Evolutionary conservation across 2,797 vertebrate species (phyloP), one percentile per base, ranked within the genome.

Genomic region (Crax fasciolata): DNA sequence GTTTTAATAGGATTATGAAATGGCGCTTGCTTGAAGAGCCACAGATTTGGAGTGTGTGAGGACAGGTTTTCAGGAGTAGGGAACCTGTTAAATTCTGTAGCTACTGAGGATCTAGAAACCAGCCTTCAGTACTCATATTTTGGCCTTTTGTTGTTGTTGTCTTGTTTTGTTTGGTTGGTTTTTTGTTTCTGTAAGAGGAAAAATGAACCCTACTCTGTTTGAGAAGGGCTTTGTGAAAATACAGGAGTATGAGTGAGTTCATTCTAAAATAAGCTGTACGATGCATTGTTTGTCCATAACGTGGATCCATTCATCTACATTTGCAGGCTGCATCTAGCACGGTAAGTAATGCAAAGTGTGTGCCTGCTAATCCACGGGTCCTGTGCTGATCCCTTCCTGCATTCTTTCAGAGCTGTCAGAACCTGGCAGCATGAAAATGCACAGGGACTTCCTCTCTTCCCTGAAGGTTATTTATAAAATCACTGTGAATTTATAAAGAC

Each of bases 1-100:
- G 88, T 89, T 93, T 95, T 95, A 96, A 96, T 65, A 93, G 94
- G 90, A 96, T 97, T 95, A 96, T 87, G 84, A 84, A 93, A 87
- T 74, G 84, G 79, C 70, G 73, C 84, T 92, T 93, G 30, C 79
- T 82, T 70, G 76, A 87, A 76, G 84, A 91, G 79, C 52, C 35
- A 27, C 66, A 87, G 79, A 81, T 95, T 94, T 93, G 79, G 89
- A 90, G 82, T 74, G 74, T 79, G 46, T 0, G 0, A 92, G 43
- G 79, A 59, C 6, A 9, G 62, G 38, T 52, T 92, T 92, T 41
- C 43, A 66, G 72, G 54, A 28, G 32, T 38, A 48, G 68, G 39
- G 14, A 46, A 55, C 28, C 39, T 83, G 61, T 38, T 76, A 32
- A 80, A 82, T 38, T 52, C 84, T 74, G 30, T 46, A 80, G 57